Percentiles rank a stretch among this genome's conserved stretches.
phyloP scores from a whole-genome alignment of 2,888 invertebrate species.

The Pedicia rivosa region DNA sequence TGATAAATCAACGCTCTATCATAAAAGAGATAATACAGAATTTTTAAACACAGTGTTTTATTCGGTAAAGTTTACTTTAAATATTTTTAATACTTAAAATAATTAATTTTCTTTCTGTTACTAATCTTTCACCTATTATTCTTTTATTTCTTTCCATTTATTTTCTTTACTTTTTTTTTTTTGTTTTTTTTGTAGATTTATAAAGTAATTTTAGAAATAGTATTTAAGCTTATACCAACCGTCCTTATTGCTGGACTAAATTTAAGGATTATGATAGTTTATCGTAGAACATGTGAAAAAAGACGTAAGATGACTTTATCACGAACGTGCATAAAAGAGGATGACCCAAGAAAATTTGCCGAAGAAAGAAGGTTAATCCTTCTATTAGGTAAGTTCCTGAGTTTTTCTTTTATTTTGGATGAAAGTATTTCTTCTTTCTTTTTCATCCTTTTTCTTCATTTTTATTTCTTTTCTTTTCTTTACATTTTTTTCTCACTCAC shows the following conservation, averaged over 20 bases:
- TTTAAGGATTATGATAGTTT: slow-evolving; percentile 47
- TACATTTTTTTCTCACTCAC: background rate
- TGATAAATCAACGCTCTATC: slow-evolving; percentile 39
- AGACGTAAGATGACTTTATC: slow-evolving; percentile 47
- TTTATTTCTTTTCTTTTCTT: no score
- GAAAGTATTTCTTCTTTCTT: no score
- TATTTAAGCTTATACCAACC: slow-evolving; percentile 52
- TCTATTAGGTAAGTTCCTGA: slow-evolving; percentile 37
- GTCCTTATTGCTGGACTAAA: slow-evolving; percentile 47
- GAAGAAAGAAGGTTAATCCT: slow-evolving; percentile 49
- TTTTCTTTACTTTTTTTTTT: background rate
- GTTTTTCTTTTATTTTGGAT: no score
- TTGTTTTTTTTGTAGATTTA: slow-evolving; percentile 30
- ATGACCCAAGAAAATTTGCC: slow-evolving; percentile 47
- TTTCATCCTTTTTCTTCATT: no score
- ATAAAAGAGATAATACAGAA: slow-evolving; percentile 35
- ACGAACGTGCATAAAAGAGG: slow-evolving; percentile 38
- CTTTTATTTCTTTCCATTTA: slow-evolving; percentile 1
- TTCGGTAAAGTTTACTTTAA: slow-evolving; percentile 24
- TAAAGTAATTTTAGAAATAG: slow-evolving; percentile 43
- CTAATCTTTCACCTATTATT: background rate
- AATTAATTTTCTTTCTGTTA: slow-evolving; percentile 1
- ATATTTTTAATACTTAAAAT: background rate
- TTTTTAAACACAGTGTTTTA: slow-evolving; percentile 37
- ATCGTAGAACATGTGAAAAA: slow-evolving; percentile 45